phyloP scores from a whole-genome alignment of 2,888 invertebrate species.

The Trachelus troglodyta region DNA sequence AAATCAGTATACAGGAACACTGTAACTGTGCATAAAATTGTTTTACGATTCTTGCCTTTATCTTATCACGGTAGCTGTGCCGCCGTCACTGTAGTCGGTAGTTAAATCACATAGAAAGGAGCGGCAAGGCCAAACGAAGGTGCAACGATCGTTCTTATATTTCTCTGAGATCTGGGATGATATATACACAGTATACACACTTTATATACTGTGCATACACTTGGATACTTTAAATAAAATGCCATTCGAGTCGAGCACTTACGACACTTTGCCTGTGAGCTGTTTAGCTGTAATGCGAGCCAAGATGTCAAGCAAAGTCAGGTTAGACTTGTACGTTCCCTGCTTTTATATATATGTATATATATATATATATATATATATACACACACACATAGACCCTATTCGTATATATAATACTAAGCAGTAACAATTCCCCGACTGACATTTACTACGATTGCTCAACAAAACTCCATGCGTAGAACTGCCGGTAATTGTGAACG shows the following conservation, averaged over 20 bases:
- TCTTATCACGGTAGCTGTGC: conserved; percentile 24
- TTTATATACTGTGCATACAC: not conserved
- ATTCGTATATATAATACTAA: not conserved
- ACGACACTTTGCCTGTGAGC: not conserved
- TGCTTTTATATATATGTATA: not conserved
- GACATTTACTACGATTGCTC: not conserved
- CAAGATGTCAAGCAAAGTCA: not conserved
- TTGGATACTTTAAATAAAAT: not conserved
- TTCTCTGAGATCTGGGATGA: not conserved
- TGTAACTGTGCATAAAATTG: conserved; percentile 4
- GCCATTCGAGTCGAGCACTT: not conserved
- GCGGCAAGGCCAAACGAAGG: not conserved
- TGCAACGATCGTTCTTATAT: not conserved
- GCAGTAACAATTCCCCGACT: not conserved
- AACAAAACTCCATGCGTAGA: not conserved
- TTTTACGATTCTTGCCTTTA: conserved; percentile 18
- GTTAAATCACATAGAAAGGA: conserved; percentile 20
- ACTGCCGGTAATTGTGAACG: not conserved
- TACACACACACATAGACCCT: not conserved
- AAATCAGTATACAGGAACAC: conserved; percentile 9
- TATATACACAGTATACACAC: not conserved
- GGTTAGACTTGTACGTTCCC: not conserved
- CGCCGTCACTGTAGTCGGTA: conserved; percentile 19
- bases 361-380: too few relatives aligned
- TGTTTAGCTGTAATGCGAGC: not conserved